phyloP scores from a whole-genome alignment of 64 coral and sea anemone genomes.

The Trachythela sp. region DNA sequence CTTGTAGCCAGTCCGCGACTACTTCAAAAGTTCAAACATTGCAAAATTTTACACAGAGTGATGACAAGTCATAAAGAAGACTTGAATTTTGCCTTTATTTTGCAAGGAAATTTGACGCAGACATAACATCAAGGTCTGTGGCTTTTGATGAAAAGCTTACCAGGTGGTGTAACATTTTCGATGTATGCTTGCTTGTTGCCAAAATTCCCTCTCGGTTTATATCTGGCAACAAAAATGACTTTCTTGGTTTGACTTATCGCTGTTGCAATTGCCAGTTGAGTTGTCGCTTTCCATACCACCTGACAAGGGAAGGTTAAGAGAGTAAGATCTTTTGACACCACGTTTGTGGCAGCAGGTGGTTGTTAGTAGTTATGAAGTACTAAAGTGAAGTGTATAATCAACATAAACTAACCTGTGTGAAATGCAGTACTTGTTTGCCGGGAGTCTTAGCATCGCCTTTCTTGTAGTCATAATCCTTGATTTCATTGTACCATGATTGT shows the following conservation, averaged over 20 bases:
- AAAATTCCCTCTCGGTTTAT: slow-evolving; percentile 67
- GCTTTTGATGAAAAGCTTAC: slow-evolving; percentile 45
- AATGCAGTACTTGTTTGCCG: slow-evolving; percentile 53
- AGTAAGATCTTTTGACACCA: background rate
- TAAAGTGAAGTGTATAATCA: too few species aligned
- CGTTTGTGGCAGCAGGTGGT: background rate
- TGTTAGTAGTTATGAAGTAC: background rate
- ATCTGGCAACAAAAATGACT: slow-evolving; percentile 75
- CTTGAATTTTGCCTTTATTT: too few species aligned
- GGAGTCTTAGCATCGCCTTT: slow-evolving; percentile 46
- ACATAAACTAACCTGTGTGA: slow-evolving; percentile 62
- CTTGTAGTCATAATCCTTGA: slow-evolving; percentile 77
- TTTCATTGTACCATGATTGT: slow-evolving; percentile 72
- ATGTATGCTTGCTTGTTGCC: slow-evolving; percentile 49
- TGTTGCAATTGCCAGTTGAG: slow-evolving; percentile 49
- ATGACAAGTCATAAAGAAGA: too few species aligned
- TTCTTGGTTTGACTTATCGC: slow-evolving; percentile 49
- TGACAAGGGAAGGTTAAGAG: background rate
- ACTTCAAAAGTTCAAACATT: too few species aligned
- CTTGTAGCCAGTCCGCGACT: too few species aligned
- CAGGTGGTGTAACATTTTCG: slow-evolving; percentile 62
- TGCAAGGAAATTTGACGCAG: too few species aligned
- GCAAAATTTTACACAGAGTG: too few species aligned
- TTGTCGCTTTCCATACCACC: slow-evolving; percentile 79
- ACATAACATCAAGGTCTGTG: too few species aligned